A percentile compares a stretch with the other conserved stretches of the same genome.
Conservation (phyloP, 1,140 invertebrate species). For the Meloidogyne exigua region DNA sequence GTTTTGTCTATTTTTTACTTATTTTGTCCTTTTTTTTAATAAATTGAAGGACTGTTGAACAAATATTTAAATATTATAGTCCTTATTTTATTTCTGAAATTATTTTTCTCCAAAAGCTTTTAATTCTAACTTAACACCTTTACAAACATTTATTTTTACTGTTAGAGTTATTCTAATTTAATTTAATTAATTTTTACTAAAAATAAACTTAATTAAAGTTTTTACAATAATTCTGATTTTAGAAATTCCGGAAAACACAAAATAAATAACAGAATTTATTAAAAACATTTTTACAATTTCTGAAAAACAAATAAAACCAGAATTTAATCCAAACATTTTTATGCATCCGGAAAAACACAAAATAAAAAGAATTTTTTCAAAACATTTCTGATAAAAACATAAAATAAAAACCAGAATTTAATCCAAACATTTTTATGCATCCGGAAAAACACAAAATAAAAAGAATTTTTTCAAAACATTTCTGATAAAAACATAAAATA, state of each 20-base stretch:
- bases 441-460: too few relatives aligned
- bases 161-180: too few relatives aligned
- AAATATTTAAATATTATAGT: neutral
- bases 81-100: neutral
- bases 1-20: neutral
- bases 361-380: neutral
- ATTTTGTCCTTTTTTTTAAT: neutral
- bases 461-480: too few relatives aligned
- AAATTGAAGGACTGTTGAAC: neutral
- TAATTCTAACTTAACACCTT: neutral
- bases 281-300: too few relatives aligned
- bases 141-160: neutral
- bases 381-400: neutral
- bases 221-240: slow-evolving; percentile 5
- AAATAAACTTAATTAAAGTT: neutral
- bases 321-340: too few relatives aligned
- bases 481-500: neutral
- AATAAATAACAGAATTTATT: neutral
- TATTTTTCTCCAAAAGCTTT: slow-evolving; percentile 2
- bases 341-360: neutral
- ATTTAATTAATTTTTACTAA: neutral
- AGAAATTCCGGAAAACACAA: neutral
- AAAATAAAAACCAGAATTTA: neutral
- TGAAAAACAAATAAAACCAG: too few relatives aligned
- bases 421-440: too few relatives aligned